Conservation (phyloP, 2,797 vertebrate genomes). For the Cyclura pinguis region DNA sequence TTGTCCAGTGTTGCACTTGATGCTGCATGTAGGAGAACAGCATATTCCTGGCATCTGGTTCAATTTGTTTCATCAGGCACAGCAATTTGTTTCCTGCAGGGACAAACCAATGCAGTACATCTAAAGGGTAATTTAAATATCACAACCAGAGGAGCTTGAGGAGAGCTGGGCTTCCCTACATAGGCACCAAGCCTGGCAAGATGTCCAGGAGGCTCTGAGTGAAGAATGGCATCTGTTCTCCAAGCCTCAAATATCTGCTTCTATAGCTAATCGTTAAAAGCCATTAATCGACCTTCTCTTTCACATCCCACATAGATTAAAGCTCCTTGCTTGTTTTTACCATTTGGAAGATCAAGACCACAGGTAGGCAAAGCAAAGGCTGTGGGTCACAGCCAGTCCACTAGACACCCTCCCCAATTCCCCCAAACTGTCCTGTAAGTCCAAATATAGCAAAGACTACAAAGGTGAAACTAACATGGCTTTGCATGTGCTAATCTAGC, state of each 20-base stretch:
- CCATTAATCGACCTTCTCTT: slow-evolving; percentile 52
- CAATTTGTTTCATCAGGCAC: slow-evolving; percentile 34
- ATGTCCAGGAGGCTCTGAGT: slow-evolving; percentile 9
- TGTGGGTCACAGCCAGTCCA: too few species aligned
- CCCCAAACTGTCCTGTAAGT: too few species aligned
- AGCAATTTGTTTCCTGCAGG: slow-evolving; percentile 24
- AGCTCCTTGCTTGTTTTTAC: slow-evolving; percentile 41
- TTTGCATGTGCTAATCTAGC: too few species aligned
- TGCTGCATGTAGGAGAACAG: background rate
- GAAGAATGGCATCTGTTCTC: fast-evolving
- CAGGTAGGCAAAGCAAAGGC: too few species aligned
- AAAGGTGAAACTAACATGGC: too few species aligned
- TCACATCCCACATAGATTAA: slow-evolving; percentile 15
- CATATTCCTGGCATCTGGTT: slow-evolving; percentile 18
- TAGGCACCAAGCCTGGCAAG: background rate
- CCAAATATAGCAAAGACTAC: too few species aligned
- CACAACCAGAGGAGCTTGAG: fast-evolving
- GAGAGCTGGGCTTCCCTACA: background rate
- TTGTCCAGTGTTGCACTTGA: background rate
- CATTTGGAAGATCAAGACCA: slow-evolving; percentile 16
- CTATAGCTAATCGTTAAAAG: slow-evolving; percentile 33
- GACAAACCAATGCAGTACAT: slow-evolving; percentile 24
- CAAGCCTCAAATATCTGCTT: slow-evolving; percentile 32
- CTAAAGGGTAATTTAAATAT: slow-evolving; percentile 40
- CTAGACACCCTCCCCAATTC: too few species aligned